Evolutionary conservation across 1,140 invertebrate species (phyloP), one percentile per base, ranked within the genome.

Genomic region (Drosophila ogumai): DNA sequence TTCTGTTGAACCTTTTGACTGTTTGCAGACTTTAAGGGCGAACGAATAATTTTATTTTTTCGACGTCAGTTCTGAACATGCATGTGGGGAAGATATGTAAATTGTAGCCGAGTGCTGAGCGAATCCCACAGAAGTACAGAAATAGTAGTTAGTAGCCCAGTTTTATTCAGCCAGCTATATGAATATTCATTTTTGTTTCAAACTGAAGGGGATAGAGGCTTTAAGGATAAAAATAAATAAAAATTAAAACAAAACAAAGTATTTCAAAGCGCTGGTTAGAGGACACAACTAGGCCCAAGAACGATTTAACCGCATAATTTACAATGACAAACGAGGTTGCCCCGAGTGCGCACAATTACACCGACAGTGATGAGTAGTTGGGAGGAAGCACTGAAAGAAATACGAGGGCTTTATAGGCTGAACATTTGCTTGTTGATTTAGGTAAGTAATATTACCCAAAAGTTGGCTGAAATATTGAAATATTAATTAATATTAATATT

Each of bases 241-340:
- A 43, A 19, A 17, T 3, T 1, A 43, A 57, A 17, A 46, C 40
- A 41, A 43, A 36, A 36, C 13, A 7, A 22, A 54, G 32, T 49
- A 43, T 60, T 52, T 76, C 59, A 73, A 73, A 72, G 52, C 38
- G 9, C 9, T 36, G 54, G 31, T 41, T 31, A 6, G 49, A 44
- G 57, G n/a, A 55, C 34, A 12, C 44, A 69, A 78, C 65, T 77
- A 75, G 75, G 69, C 79, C 69, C 73, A 77, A 68, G 66, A 80
- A 81, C 85, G 88, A 90, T 90, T 90, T 76, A 90, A 90, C 85
- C 81, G 67, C 82, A 90, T 90, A 90, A 90, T 90, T 90, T 90
- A 90, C 85, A 90, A 85, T 90, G 85, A 90, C 85, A 90, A 90
- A 90, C 86, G 85, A 90, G 85, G 85, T 67, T 79, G 74, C 55